Percentiles rank a stretch among this genome's conserved stretches.
These are phyloP conservation scores for Enteromius afrohamiltoni DNA, from an alignment of 2,797 vertebrate species.

Conservation along the genomic window DNA sequence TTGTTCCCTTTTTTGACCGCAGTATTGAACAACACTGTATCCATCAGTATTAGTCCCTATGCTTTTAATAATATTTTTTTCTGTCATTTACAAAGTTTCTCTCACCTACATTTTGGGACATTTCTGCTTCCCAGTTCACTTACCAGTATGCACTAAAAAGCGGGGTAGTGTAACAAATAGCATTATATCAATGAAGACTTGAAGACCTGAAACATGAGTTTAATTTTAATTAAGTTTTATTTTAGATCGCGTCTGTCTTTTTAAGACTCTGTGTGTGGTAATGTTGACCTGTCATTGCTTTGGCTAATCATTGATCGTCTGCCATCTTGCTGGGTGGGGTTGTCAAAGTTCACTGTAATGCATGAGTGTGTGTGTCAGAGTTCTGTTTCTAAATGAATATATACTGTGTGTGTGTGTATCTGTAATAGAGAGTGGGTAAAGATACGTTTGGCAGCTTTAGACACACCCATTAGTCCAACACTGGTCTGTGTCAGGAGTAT, in stretches of 20 bases:
- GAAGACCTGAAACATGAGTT: neutral
- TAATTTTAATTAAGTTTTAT: neutral
- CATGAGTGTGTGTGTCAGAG: slow-evolving; percentile 5
- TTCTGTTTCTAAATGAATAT: neutral
- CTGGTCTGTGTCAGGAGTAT: slow-evolving; percentile 50
- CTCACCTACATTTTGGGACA: neutral
- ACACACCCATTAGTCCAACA: slow-evolving; percentile 26
- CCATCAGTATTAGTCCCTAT: neutral
- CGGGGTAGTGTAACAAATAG: neutral
- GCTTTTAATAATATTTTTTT: neutral
- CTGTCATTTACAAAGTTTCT: neutral
- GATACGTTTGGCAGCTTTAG: slow-evolving; percentile 49
- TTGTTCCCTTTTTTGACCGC: slow-evolving; percentile 22
- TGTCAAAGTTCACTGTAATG: slow-evolving; percentile 70
- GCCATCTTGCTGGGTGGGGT: slow-evolving; percentile 50
- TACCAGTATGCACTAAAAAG: neutral
- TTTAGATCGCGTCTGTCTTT: too few relatives aligned
- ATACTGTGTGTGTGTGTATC: slow-evolving; percentile 15
- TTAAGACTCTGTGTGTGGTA: slow-evolving; percentile 47
- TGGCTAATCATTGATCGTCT: slow-evolving; percentile 73
- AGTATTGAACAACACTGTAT: neutral
- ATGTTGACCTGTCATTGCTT: slow-evolving; percentile 47
- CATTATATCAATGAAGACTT: neutral
- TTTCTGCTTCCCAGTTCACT: neutral
- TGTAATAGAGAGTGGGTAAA: slow-evolving; percentile 42